These are phyloP conservation scores for Apteryx owenii DNA, from an alignment of 2,113 vertebrate genomes.

Conservation along the genomic window DNA sequence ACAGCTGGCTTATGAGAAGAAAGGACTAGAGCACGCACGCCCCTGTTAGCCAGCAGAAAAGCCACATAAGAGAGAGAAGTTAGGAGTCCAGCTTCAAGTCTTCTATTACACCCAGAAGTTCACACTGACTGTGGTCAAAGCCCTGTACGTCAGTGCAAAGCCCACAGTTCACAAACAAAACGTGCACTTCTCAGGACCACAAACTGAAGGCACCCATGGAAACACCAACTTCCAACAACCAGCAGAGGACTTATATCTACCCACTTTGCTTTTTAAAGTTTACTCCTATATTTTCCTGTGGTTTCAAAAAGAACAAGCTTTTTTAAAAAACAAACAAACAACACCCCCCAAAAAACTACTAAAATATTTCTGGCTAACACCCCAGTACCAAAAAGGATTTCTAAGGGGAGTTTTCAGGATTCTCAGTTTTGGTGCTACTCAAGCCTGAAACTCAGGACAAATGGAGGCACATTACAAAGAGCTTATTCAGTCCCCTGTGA, in stretches of 20 bases:
- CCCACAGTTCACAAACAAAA: not conserved
- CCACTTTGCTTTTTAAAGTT: not conserved
- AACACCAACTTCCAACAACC: not conserved
- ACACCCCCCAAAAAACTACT: not conserved
- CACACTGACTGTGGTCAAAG: not conserved
- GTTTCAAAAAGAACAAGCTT: not conserved
- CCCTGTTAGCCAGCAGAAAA: not conserved
- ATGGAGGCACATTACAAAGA: not conserved
- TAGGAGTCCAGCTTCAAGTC: not conserved
- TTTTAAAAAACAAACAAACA: not conserved
- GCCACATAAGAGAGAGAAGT: not conserved
- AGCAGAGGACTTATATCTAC: not conserved
- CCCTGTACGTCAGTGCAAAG: fast-evolving
- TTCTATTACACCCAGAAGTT: not conserved
- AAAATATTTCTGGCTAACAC: not conserved
- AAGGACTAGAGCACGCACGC: not conserved
- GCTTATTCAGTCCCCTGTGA: not conserved
- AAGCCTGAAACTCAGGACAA: not conserved
- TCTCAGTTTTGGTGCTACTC: not conserved
- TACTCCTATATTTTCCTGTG: not conserved
- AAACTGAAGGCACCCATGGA: not conserved
- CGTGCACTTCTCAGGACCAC: fast-evolving
- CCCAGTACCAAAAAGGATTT: not conserved
- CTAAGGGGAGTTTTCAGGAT: not conserved
- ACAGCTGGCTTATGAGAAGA: not conserved